Evolutionary conservation across 2,113 vertebrate genomes (phyloP), one percentile per base, ranked within the genome.

Genomic region (Bambusicola thoracicus): DNA sequence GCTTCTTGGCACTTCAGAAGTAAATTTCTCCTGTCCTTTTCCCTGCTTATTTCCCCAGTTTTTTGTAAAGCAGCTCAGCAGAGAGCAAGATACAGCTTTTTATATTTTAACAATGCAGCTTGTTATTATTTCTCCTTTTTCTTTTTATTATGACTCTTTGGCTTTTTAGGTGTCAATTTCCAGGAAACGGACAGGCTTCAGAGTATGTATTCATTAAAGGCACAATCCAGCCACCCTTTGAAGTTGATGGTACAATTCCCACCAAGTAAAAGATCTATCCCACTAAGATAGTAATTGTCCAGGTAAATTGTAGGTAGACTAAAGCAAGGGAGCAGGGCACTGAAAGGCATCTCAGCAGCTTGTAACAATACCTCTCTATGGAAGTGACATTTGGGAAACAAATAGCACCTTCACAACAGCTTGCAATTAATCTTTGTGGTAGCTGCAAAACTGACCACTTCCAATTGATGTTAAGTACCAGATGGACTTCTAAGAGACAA

Each of bases 221-320:
- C 43, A 89, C 62, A 87, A 90, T 36, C 40, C 58, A 75, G 65
- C 44, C 70, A 34, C 89, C 38, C 70, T 95, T 96, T 96, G 59
- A 91, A 79, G 58, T 6, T 81, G 70, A 74, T 93, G 93, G 75
- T 90, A 70, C 91, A 78, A 85, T 92, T 89, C 59, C 61, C 5
- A 0, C 38, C 49, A 90, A 40, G 44, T 90, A 73, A 96, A 95
- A 84, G 41, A 38, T 34, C 87, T 91, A 21, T 90, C 81, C 85
- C 51, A 76, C 87, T 86, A 96, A 89, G 93, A 95, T 95, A 88
- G 89, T 96, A 88, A 87, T 88, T 91, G 75, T 81, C 87, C 82
- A 83, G 51, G 40, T 85, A 93, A 94, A 94, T 94, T 78, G 51
- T 75, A 90, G 66, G 65, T 81, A 76, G 89, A 19, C 53, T 80